Evolutionary conservation across 2,113 vertebrate genomes (phyloP).

Genomic region (Spea bombifrons): DNA sequence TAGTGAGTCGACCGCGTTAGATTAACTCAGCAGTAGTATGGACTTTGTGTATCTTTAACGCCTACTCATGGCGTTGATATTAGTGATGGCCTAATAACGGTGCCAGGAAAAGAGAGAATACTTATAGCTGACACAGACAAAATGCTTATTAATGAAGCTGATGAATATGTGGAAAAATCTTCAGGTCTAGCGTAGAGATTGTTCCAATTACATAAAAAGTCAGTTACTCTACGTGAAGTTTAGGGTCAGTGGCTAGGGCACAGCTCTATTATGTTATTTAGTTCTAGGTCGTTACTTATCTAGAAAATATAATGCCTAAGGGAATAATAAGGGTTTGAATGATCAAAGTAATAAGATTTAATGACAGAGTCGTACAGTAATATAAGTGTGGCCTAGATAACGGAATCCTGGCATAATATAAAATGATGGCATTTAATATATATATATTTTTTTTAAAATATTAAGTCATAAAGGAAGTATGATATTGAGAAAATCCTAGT

Average conservation of each 20-base stretch:
- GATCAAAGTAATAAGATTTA: too few species aligned
- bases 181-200: neutral
- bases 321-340: too few species aligned
- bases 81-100: conserved; percentile 17
- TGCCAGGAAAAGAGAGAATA: conserved; percentile 19
- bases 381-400: too few species aligned
- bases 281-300: too few species aligned
- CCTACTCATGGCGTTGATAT: conserved; percentile 40
- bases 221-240: neutral
- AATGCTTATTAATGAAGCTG: conserved; percentile 21
- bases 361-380: too few species aligned
- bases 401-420: neutral
- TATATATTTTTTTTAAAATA: neutral
- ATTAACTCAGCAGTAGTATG: conserved; percentile 29
- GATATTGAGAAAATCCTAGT: neutral
- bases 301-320: too few species aligned
- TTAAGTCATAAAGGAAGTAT: neutral
- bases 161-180: neutral
- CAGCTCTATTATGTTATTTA: too few species aligned
- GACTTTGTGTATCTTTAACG: conserved; percentile 33
- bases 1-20: conserved; percentile 27
- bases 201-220: neutral
- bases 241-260: neutral
- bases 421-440: neutral
- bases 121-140: conserved; percentile 6